Conservation (phyloP, 64 coral and sea anemone species). For the Pachyseris speciosa region DNA sequence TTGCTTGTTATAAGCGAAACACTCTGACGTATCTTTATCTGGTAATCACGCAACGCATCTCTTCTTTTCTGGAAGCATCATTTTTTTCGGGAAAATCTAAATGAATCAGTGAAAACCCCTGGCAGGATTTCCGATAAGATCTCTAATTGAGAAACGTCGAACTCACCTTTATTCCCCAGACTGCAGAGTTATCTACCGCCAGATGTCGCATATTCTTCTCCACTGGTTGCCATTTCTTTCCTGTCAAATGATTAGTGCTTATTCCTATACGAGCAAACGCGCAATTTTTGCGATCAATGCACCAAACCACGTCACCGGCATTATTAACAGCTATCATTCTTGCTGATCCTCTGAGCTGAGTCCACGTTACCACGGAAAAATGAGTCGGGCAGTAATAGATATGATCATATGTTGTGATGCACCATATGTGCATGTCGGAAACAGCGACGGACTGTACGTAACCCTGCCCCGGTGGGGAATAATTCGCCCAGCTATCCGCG, state of each 20-base stretch:
- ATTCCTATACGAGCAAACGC: conserved; percentile 72
- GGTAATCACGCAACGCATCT: no score
- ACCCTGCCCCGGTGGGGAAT: conserved; percentile 41
- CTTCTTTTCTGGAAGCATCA: no score
- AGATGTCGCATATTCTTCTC: conserved; percentile 82
- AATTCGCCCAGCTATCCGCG: conserved; percentile 91
- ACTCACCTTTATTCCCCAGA: conserved; percentile 76
- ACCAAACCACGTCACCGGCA: conserved; percentile 91
- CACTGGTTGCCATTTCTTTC: conserved; percentile 74
- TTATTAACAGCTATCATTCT: conserved; percentile 80
- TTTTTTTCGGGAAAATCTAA: no score
- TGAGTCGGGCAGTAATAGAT: conserved; percentile 90
- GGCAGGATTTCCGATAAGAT: no score
- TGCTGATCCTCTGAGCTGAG: conserved; percentile 69
- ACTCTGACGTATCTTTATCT: no score
- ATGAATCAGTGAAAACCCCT: not conserved
- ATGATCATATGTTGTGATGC: conserved; percentile 52
- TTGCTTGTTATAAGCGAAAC: no score
- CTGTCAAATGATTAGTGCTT: conserved; percentile 56
- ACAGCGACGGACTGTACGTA: conserved; percentile 73
- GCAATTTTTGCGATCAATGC: conserved; percentile 78
- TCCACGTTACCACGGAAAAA: conserved; percentile 76
- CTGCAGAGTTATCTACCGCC: conserved; percentile 67
- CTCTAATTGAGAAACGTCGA: no score
- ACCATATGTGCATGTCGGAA: conserved; percentile 90